Conservation (phyloP, 2,113 vertebrate genomes). For the Oxyura jamaicensis region DNA sequence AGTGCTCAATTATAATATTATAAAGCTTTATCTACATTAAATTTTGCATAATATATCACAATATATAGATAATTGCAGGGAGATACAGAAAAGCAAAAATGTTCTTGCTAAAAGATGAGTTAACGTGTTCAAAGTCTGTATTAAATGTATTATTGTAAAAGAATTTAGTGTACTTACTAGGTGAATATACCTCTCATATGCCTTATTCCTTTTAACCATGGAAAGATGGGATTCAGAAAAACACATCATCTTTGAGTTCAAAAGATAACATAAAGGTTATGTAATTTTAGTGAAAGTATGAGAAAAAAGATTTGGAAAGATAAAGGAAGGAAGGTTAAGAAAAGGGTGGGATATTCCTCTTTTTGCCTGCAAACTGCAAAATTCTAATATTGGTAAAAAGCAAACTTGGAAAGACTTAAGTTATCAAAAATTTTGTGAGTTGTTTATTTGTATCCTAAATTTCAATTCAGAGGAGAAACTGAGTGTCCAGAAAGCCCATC, state of each 20-base stretch:
- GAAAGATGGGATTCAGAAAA: neutral
- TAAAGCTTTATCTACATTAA: neutral
- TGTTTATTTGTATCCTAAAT: neutral
- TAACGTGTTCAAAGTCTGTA: neutral
- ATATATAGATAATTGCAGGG: neutral
- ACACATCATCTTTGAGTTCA: neutral
- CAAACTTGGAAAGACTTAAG: neutral
- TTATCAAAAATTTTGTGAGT: neutral
- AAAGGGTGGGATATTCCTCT: neutral
- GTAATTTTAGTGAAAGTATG: neutral
- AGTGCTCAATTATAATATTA: neutral
- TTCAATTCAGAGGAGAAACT: neutral
- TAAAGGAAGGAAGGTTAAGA: neutral
- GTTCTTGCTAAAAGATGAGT: neutral
- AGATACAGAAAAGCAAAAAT: neutral
- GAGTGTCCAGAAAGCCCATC: neutral
- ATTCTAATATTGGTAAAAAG: neutral
- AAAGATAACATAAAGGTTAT: neutral
- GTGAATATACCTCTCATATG: neutral
- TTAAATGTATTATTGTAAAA: slow-evolving; percentile 9
- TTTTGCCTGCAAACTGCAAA: neutral
- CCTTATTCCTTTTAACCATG: neutral
- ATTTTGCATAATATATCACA: neutral
- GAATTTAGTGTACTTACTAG: neutral
- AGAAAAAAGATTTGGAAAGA: neutral